Percentiles rank a stretch among this genome's conserved stretches.
phyloP scores from a whole-genome alignment of 2,888 invertebrate species.

The Anoplius nigerrimus region DNA sequence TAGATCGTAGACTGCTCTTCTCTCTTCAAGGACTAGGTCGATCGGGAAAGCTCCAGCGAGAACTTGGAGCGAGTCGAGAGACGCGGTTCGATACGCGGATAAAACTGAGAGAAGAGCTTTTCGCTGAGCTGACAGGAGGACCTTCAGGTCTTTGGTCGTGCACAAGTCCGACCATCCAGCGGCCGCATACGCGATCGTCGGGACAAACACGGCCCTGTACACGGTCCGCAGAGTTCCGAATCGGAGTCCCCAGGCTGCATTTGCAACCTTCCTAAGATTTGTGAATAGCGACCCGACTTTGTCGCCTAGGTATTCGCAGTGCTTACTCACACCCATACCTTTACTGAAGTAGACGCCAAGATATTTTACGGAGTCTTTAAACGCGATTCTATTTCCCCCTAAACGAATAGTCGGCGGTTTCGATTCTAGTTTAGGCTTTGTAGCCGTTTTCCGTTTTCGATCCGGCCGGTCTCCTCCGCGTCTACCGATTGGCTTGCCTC shows the following conservation, averaged over 20 bases:
- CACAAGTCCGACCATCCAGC: too few relatives aligned
- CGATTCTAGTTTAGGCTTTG: neutral
- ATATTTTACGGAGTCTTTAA: too few relatives aligned
- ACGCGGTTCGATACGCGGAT: conserved; percentile 2
- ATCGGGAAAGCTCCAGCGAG: neutral
- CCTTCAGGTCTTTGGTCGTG: too few relatives aligned
- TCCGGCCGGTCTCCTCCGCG: neutral
- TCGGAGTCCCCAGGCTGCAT: neutral
- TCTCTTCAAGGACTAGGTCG: neutral
- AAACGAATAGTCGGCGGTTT: neutral
- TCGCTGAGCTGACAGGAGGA: too few relatives aligned
- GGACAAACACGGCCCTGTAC: conserved; percentile 9
- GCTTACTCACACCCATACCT: neutral
- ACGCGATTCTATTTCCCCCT: too few relatives aligned
- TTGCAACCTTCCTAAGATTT: too few relatives aligned
- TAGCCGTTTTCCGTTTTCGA: neutral
- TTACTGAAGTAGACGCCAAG: too few relatives aligned
- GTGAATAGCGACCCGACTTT: too few relatives aligned
- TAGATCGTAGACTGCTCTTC: too few relatives aligned
- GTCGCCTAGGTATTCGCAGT: neutral
- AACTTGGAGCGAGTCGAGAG: neutral
- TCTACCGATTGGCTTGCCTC: neutral
- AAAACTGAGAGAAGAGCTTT: too few relatives aligned
- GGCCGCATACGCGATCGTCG: neutral
- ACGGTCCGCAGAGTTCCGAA: neutral